A percentile compares a stretch with the other conserved stretches of the same genome.
Evolutionary conservation across 1,140 invertebrate species (phyloP).

Genomic region (Heliconius himera): DNA sequence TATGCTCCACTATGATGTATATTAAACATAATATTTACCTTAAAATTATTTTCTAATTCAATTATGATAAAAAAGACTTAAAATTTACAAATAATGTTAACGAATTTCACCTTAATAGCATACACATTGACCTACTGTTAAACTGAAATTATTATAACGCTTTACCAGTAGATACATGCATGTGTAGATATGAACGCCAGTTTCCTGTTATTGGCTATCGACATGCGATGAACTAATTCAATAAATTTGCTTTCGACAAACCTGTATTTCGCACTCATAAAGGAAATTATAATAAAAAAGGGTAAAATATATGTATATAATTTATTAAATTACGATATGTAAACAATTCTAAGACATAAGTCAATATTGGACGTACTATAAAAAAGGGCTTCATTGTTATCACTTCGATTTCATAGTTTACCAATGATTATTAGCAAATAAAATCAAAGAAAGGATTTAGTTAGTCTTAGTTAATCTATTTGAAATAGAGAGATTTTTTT

Average conservation of each 20-base stretch:
- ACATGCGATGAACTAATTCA: conserved; percentile 58
- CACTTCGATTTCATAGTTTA: too few species aligned
- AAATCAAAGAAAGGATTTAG: too few species aligned
- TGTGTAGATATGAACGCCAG: conserved; percentile 36
- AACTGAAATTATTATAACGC: conserved; percentile 46
- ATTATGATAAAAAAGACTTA: too few species aligned
- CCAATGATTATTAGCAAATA: too few species aligned
- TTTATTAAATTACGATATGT: neutral
- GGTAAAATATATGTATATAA: neutral
- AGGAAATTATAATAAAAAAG: neutral
- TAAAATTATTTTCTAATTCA: too few species aligned
- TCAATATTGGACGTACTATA: too few species aligned
- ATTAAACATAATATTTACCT: too few species aligned
- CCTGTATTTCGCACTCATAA: conserved; percentile 41
- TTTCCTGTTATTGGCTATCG: conserved; percentile 41
- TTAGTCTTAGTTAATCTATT: too few species aligned
- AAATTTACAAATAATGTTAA: neutral
- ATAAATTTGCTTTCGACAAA: conserved; percentile 51
- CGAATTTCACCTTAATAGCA: neutral
- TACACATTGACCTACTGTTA: conserved; percentile 35
- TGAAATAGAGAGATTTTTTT: too few species aligned
- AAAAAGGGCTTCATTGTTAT: too few species aligned
- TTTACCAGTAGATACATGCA: conserved; percentile 18
- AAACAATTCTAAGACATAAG: too few species aligned
- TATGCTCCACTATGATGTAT: too few species aligned